Conservation (phyloP, 1,140 invertebrate genomes). For the Phymorhynchus buccinoides region DNA sequence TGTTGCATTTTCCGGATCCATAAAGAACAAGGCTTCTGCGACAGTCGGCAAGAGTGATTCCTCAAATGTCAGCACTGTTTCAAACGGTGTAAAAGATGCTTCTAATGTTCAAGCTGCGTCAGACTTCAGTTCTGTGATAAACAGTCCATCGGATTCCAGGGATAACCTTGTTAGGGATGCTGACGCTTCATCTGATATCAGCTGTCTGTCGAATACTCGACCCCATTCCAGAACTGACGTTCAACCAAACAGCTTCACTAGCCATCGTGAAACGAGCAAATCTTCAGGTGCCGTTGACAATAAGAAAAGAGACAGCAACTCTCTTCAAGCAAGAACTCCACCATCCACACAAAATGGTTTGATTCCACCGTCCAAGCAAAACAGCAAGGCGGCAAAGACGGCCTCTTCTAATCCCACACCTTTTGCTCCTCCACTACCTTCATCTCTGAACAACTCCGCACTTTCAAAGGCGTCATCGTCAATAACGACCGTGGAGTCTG, state of each 20-base stretch:
- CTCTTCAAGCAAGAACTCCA: neutral
- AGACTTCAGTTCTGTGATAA: neutral
- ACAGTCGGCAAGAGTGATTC: neutral
- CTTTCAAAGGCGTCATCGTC: neutral
- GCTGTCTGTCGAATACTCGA: too few species aligned
- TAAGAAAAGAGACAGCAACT: neutral
- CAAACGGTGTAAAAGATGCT: neutral
- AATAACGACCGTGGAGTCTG: neutral
- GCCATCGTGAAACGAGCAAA: too few species aligned
- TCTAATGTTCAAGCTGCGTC: neutral
- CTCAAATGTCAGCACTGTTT: neutral
- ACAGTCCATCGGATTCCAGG: neutral
- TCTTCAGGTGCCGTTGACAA: too few species aligned
- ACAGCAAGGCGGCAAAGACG: neutral
- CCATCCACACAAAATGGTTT: neutral
- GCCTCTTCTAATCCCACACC: neutral
- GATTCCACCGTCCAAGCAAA: too few species aligned
- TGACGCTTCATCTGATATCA: too few species aligned
- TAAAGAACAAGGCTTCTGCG: neutral
- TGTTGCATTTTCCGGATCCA: too few species aligned
- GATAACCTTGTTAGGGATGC: too few species aligned
- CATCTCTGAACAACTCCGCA: neutral
- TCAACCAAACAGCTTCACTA: too few species aligned
- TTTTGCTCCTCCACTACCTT: neutral
- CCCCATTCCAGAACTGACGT: too few species aligned